Base-by-base conservation (phyloP, 2,113 vertebrate species). In the Podiceps cristatus region DNA sequence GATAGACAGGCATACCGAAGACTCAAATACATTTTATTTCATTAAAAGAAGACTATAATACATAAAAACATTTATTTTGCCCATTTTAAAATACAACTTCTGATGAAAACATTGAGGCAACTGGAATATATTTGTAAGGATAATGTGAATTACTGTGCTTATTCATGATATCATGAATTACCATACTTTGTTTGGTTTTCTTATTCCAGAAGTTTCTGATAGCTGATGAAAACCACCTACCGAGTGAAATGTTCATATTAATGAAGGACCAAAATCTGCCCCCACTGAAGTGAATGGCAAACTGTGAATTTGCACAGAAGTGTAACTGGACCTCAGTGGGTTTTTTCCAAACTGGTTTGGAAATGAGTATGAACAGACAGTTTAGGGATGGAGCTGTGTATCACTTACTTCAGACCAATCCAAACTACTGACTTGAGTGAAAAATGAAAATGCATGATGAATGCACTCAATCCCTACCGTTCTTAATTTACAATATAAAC, bases 401-500 rank as follows among this genome's bases (percentile, higher is more conserved):
- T 62, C 73, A 53, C 17, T 62, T 79, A 59, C 1, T 3, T 88
- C 47, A 55, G n/a, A 50, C 47, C 66, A 73, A n/a, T 59, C 67
- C 42, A 82, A 79, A 87, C 64, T 40, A 81, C 19, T 72, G 74
- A 66, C 66, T 88, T 74, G 0, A 64, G 44, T 76, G 81, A 75
- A 93, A 82, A 91, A 69, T 67, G 71, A 72, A 85, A 95, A 53
- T 0, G 0, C 16, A 6, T 27, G 45, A 53, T 33, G 73, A 78
- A 90, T n/a, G 49, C 60, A 35, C 74, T 83, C 84, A 58, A 76
- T 63, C 82, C 63, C 63, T 50, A 72, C 71, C 67, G 59, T 16
- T 67, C 66, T 86, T 76, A 62, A 90, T 73, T 95, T 80, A 64
- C 44, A 91, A 50, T 25, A 69, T 33, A 94, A 94, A 92, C 83